A percentile compares a stretch with the other conserved stretches of the same genome.
These are phyloP conservation scores for Hecatera dysodea DNA, from an alignment of 2,888 invertebrate genomes.

Conservation along the genomic window DNA sequence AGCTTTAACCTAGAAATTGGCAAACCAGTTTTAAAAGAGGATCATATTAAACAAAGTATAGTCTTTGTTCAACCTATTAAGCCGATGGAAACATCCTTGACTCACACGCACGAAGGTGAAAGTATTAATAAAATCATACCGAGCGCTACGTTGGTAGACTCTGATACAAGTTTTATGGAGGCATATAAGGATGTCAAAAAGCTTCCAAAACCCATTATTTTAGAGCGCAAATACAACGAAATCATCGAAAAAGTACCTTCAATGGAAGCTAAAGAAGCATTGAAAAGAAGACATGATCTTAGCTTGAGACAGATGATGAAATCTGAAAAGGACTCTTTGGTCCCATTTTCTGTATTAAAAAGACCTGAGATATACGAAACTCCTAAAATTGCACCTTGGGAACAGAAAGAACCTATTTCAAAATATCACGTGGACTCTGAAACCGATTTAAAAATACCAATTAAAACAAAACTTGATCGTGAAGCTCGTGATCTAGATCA, in stretches of 20 bases:
- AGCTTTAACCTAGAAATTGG: slow-evolving; percentile 7
- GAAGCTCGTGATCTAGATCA: too few species aligned
- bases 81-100: background rate
- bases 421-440: slow-evolving; percentile 13
- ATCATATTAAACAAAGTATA: slow-evolving; percentile 3
- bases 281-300: slow-evolving; percentile 42
- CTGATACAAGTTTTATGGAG: slow-evolving; percentile 8
- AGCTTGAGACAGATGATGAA: slow-evolving; percentile 36
- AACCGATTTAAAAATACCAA: background rate
- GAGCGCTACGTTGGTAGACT: background rate
- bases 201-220: slow-evolving; percentile 12
- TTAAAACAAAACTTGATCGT: background rate
- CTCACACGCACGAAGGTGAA: background rate
- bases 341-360: background rate
- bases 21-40: background rate
- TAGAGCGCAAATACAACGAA: slow-evolving; percentile 9
- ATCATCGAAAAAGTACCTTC: slow-evolving; percentile 12
- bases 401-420: background rate
- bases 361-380: slow-evolving; percentile 39
- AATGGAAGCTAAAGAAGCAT: slow-evolving; percentile 26
- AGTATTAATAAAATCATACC: background rate
- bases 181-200: background rate
- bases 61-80: slow-evolving; percentile 7
- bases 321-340: background rate
- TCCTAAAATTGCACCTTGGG: slow-evolving; percentile 40